A percentile compares a stretch with the other conserved stretches of the same genome.
These are phyloP conservation scores for Crioceris asparagi DNA, from an alignment of 2,888 invertebrate species.

Conservation along the genomic window DNA sequence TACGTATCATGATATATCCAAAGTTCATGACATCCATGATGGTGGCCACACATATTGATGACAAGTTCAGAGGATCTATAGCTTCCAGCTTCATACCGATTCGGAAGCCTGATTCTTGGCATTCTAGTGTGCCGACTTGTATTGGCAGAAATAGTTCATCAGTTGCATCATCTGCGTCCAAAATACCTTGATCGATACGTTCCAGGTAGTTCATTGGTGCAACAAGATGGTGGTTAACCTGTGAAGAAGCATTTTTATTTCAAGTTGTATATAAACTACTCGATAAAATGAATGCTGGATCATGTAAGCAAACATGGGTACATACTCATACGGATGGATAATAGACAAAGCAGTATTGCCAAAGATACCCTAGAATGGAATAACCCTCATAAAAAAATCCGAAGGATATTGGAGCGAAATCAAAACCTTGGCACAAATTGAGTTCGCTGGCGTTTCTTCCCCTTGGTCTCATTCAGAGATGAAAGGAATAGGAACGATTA, in stretches of 20 bases:
- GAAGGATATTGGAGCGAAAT: too few relatives aligned
- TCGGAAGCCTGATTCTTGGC: conserved; percentile 18
- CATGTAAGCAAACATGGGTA: too few relatives aligned
- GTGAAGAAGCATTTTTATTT: conserved; percentile 14
- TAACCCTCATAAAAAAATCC: too few relatives aligned
- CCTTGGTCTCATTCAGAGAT: too few relatives aligned
- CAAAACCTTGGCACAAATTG: too few relatives aligned
- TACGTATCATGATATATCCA: conserved; percentile 92
- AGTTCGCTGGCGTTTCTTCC: too few relatives aligned
- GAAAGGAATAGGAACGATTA: too few relatives aligned
- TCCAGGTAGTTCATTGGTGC: conserved; percentile 72
- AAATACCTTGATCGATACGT: conserved; percentile 58
- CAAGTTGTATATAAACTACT: conserved; percentile 5
- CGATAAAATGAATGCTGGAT: too few relatives aligned
- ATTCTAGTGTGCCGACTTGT: conserved; percentile 27
- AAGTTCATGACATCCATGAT: conserved; percentile 87
- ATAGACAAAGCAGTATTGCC: too few relatives aligned
- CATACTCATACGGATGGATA: too few relatives aligned
- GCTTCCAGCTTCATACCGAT: conserved; percentile 88
- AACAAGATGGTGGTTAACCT: conserved; percentile 79
- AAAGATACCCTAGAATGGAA: too few relatives aligned
- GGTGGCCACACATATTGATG: conserved; percentile 90
- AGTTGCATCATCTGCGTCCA: conserved; percentile 68
- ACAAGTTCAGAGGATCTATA: conserved; percentile 90
- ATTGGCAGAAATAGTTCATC: conserved; percentile 62